Evolutionary conservation across 2,797 vertebrate species (phyloP).

Genomic region (Jordanella pulchra): DNA sequence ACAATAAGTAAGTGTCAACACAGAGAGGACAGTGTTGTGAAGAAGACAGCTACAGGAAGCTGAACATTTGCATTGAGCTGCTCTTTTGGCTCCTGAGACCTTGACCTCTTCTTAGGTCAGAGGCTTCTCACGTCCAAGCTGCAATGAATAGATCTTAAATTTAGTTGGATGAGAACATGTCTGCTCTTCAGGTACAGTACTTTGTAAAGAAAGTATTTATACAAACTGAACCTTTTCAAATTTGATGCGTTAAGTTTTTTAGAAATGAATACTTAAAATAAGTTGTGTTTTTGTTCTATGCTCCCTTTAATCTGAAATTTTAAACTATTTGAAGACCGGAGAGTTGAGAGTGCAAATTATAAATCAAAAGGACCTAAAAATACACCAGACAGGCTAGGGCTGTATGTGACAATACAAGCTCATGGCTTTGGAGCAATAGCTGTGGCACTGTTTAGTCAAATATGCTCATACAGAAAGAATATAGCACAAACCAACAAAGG

Average conservation of each 20-base stretch:
- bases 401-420: no score
- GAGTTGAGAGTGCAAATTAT: background rate
- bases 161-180: background rate
- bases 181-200: conserved; percentile 1
- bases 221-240: background rate
- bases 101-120: conserved; percentile 51
- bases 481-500: background rate
- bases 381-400: background rate
- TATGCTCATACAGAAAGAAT: background rate
- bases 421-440: background rate
- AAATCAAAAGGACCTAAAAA: background rate
- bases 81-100: conserved; percentile 46
- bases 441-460: background rate
- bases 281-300: no score
- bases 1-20: conserved; percentile 41
- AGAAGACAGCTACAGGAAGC: conserved; percentile 44
- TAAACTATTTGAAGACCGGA: background rate
- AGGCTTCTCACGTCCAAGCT: conserved; percentile 46
- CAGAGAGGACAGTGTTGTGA: conserved; percentile 56
- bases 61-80: conserved; percentile 26
- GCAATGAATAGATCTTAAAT: conserved; percentile 13
- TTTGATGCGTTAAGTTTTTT: background rate
- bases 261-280: background rate
- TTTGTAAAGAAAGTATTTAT: background rate
- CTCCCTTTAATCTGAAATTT: background rate